Percentiles rank a stretch among this genome's conserved stretches.
Conservation (phyloP, 2,113 vertebrate genomes). For the Sigmodon hispidus region DNA sequence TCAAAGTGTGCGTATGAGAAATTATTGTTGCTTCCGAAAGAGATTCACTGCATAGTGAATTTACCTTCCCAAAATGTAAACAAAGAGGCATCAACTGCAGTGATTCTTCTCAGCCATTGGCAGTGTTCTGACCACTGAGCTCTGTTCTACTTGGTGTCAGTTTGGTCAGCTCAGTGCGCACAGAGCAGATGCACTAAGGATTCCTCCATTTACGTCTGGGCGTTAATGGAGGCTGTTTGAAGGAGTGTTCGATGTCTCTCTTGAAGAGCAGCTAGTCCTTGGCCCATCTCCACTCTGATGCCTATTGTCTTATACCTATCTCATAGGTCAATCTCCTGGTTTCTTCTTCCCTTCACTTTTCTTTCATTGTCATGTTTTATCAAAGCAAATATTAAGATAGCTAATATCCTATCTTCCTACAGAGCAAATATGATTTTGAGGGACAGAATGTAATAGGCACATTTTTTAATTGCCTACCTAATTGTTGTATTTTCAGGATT, state of each 20-base stretch:
- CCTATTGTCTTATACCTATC: not conserved
- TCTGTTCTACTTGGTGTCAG: not conserved
- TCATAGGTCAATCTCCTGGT: not conserved
- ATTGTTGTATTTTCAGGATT: conserved; percentile 27
- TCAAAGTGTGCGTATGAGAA: not conserved
- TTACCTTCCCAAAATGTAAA: not conserved
- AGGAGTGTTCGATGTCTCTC: not conserved
- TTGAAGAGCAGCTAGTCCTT: not conserved
- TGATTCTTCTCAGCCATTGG: not conserved
- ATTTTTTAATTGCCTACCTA: conserved; percentile 29
- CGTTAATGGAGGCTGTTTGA: not conserved
- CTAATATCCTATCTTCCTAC: not conserved
- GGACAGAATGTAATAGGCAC: conserved; percentile 5
- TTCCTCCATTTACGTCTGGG: not conserved
- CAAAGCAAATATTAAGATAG: not conserved
- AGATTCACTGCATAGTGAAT: not conserved
- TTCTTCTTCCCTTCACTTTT: not conserved
- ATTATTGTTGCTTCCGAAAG: not conserved
- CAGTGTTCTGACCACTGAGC: not conserved
- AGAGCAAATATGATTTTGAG: conserved; percentile 30
- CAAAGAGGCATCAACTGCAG: not conserved
- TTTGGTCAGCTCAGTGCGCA: not conserved
- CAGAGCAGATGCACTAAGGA: not conserved
- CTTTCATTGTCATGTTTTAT: not conserved
- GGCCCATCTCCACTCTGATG: not conserved